Evolutionary conservation across 2,113 vertebrate species (phyloP).

Genomic region (Opisthocomus hoazin): DNA sequence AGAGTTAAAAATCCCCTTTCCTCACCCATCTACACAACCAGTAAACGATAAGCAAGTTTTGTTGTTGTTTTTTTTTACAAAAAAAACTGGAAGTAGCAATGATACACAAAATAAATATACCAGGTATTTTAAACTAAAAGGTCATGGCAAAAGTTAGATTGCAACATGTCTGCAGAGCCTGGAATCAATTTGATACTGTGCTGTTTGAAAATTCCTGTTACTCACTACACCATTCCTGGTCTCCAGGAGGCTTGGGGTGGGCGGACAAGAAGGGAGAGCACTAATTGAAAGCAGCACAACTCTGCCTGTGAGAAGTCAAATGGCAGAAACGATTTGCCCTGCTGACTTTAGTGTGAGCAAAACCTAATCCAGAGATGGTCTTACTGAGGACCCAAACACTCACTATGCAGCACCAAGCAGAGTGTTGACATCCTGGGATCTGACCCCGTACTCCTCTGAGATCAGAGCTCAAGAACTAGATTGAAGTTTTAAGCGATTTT

Average conservation of each 20-base stretch:
- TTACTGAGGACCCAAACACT: neutral
- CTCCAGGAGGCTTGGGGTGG: neutral
- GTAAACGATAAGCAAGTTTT: too few relatives aligned
- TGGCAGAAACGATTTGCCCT: neutral
- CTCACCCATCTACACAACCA: neutral
- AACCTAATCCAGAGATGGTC: neutral
- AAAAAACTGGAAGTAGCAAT: neutral
- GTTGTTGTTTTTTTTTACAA: neutral
- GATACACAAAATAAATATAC: neutral
- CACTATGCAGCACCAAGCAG: neutral
- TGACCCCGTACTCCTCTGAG: neutral
- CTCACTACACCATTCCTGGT: neutral
- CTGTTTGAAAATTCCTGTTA: neutral
- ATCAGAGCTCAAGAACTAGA: neutral
- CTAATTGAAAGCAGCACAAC: slow-evolving; percentile 17
- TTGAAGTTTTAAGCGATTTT: neutral
- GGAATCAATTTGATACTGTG: neutral
- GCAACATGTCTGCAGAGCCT: neutral
- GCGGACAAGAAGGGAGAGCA: accelerated
- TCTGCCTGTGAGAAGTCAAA: neutral
- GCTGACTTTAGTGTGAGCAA: neutral
- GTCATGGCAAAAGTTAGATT: neutral
- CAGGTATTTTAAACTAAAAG: neutral
- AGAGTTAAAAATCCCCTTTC: neutral
- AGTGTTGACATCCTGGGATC: neutral